A percentile compares a stretch with the other conserved stretches of the same genome.
These are phyloP conservation scores for Embiotoca jacksoni DNA, from an alignment of 2,113 vertebrate genomes.

Conservation along the genomic window DNA sequence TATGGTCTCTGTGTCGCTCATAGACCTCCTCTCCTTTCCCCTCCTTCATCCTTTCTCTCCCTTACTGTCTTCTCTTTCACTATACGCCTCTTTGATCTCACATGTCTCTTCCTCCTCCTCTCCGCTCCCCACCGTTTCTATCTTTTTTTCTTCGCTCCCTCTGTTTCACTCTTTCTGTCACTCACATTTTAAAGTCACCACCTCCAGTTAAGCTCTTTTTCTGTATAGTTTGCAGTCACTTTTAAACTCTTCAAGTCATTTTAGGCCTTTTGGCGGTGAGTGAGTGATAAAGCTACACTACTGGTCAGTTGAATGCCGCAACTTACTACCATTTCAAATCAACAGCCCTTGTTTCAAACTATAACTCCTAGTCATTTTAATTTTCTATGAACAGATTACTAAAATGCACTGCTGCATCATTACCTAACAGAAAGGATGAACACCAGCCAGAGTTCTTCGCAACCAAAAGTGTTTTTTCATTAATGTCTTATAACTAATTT, in stretches of 20 bases:
- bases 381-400: too few species aligned
- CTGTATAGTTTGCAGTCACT: neutral
- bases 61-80: conserved; percentile 28
- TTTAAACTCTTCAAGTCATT: neutral
- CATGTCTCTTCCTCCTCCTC: conserved; percentile 8
- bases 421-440: too few species aligned
- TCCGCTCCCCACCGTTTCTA: conserved; percentile 25
- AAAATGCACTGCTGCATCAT: too few species aligned
- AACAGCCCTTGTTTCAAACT: too few species aligned
- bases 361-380: too few species aligned
- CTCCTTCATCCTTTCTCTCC: conserved; percentile 43
- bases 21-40: conserved; percentile 36
- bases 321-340: too few species aligned
- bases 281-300: too few species aligned
- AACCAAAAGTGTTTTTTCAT: too few species aligned
- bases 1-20: conserved; percentile 66
- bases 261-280: neutral
- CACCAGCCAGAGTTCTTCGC: too few species aligned
- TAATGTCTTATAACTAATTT: too few species aligned
- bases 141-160: conserved; percentile 28
- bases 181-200: conserved; percentile 26
- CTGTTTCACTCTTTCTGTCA: conserved; percentile 29
- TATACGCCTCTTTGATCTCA: conserved; percentile 44
- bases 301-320: too few species aligned
- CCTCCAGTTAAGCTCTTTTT: conserved; percentile 16